phyloP scores from a whole-genome alignment of 2,797 vertebrate genomes.

The Gila robusta region DNA sequence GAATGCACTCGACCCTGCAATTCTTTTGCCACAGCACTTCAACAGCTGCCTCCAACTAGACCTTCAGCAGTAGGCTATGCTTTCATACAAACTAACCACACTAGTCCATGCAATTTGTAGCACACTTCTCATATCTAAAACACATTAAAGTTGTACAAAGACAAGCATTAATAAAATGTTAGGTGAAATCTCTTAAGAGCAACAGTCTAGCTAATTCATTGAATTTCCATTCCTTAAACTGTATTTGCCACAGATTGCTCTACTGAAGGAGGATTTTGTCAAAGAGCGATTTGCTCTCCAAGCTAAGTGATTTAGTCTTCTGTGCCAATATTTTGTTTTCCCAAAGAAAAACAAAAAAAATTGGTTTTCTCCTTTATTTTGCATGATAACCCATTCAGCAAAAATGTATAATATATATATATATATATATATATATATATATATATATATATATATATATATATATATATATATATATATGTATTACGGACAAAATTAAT shows the following conservation, averaged over 20 bases:
- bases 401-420: too few relatives aligned
- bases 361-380: neutral
- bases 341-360: too few relatives aligned
- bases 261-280: neutral
- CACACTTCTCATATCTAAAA: constrained; percentile 19
- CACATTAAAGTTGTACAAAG: constrained; percentile 25
- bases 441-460: too few relatives aligned
- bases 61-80: constrained; percentile 39
- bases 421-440: too few relatives aligned
- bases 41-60: constrained; percentile 52
- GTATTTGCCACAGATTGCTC: constrained; percentile 15
- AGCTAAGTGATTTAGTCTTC: neutral
- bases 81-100: constrained; percentile 47
- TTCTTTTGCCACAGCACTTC: constrained; percentile 58
- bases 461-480: too few relatives aligned
- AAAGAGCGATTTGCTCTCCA: neutral
- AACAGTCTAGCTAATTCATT: constrained; percentile 5
- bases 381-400: neutral
- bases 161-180: neutral
- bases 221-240: neutral
- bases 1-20: constrained; percentile 61
- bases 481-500: neutral
- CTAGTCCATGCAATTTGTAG: constrained; percentile 26
- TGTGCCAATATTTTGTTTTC: neutral
- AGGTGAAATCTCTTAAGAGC: constrained; percentile 20